Evolutionary conservation across 2,113 vertebrate genomes (phyloP), one percentile per base, ranked within the genome.

Genomic region (Ondatra zibethicus): DNA sequence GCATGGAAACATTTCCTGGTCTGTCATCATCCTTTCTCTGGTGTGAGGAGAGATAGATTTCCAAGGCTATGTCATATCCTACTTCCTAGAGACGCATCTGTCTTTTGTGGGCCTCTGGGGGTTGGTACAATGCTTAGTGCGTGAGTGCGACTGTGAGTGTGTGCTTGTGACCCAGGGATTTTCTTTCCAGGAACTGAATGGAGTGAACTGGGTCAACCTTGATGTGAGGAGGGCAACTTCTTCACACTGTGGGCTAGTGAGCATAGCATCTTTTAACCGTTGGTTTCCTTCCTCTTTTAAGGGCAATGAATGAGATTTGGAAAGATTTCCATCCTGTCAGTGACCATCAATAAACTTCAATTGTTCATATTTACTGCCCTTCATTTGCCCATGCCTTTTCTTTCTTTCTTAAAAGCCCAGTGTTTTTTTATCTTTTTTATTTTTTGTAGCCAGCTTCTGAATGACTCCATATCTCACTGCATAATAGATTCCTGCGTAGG

Each of bases 281-380:
- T 73, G 13, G 61, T 61, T 47, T 12, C 19, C 17, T 94, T 93
- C 25, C 73, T 90, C 52, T 91, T 91, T 65, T 36, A 55, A 16
- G 1, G 63, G 27, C 72, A 82, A 23, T n/a, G 52, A 92, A 65
- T 90, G 45, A 89, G 36, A 33, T 86, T 82, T 63, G 87, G 91
- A 89, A 91, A 82, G 36, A 93, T 70, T 63, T 61, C 45, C 17
- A 55, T 58, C 75, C 63, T 95, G 91, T 86, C 73, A 91, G 89
- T 86, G 91, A 61, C 65, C 65, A 7, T 58, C 10, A 55, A 84
- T 23, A 72, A 86, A 47, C 52, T 77, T 66, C 70, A 7, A 63
- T 12, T 87, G 88, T 87, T 94, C 55, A n/a, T 87, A 84, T 95
- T 93, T 73, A 70, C 33, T 2, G 0, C 47, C 5, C 47, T 42